A percentile compares a stretch with the other conserved stretches of the same genome.
These are phyloP conservation scores for Yponomeuta evonymella DNA, from an alignment of 2,888 invertebrate species.

Conservation along the genomic window DNA sequence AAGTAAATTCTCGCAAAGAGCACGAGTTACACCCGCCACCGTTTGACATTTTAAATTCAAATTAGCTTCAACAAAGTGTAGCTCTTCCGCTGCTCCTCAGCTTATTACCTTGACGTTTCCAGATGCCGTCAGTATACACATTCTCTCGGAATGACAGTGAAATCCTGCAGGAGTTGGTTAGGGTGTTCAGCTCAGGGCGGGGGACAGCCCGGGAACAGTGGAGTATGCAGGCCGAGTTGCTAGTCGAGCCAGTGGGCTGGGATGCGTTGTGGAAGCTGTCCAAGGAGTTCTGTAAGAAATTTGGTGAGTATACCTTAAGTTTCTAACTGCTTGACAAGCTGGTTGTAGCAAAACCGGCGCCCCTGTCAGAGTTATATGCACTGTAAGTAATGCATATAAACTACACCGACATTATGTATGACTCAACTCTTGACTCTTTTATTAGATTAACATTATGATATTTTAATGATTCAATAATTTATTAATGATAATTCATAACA, in stretches of 20 bases:
- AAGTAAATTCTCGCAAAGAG: background rate
- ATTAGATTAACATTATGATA: no score
- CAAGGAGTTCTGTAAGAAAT: slow-evolving; percentile 77
- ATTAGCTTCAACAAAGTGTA: background rate
- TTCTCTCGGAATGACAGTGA: slow-evolving; percentile 59
- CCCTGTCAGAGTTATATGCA: no score
- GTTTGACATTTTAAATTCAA: background rate
- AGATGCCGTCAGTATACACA: slow-evolving; percentile 63
- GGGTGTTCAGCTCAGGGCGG: slow-evolving; percentile 52
- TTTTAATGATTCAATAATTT: no score
- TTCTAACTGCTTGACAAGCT: no score
- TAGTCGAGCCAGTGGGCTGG: slow-evolving; percentile 81
- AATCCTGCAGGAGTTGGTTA: slow-evolving; percentile 50
- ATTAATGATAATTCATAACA: no score
- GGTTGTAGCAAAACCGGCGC: no score
- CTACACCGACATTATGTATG: no score
- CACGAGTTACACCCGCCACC: background rate
- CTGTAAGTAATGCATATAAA: no score
- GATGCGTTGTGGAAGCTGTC: slow-evolving; percentile 83
- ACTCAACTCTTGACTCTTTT: no score
- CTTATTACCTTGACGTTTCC: slow-evolving; percentile 8
- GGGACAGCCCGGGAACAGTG: slow-evolving; percentile 62
- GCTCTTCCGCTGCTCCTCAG: no score
- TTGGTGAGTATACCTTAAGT: slow-evolving; percentile 46
- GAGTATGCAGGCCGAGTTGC: slow-evolving; percentile 69